Base-by-base conservation (phyloP, 2,797 vertebrate species). In the Siniperca scherzeri region DNA sequence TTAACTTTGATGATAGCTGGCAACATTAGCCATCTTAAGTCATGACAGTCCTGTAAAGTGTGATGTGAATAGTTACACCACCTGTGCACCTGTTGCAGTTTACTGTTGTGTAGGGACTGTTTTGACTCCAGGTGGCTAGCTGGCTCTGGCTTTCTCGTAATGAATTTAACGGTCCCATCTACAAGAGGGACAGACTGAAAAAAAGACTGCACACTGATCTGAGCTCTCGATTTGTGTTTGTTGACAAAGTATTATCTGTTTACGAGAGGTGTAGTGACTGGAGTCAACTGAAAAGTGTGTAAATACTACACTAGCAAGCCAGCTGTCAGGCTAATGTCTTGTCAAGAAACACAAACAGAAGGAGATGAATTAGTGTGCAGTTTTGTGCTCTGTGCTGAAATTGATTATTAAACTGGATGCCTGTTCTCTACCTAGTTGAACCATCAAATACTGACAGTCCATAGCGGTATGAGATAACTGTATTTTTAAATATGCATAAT, bases 381-480 rank as follows among this genome's bases (percentile, higher is more conserved):
- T 74, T 44, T 53, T 27, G 55, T n/a, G 75, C n/a, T 57, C 38
- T 64, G 19, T 62, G 33, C 8, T 52, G 8, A 66, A 7, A 59
- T 0, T 22, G 52, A 52, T 67, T 22, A 71, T 78, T 10, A 42
- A 22, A 55, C 22, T 42, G 33, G 44, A 50, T 5, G 25, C 5
- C 36, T 62, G 36, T 19, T 40, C 56, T 52, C 33, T 16, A 40
- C 36, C 25, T 33, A 9, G 42, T 0, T 74, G 33, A 25, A 17
- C n/a, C 7, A 27, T 38, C n/a, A 9, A 14, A 21, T 4, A 42
- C n/a, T 14, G 48, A 53, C 66, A 30, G 40, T 25, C 5, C 2
- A 7, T 7, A 21, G 36, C 48, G 40, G 50, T 22, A 69, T 46
- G 42, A 60, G n/a, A 30, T 27, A 44, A 70, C 25, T 57, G 11